phyloP scores from a whole-genome alignment of 2,888 invertebrate species.

The Tenthredo mesomela region DNA sequence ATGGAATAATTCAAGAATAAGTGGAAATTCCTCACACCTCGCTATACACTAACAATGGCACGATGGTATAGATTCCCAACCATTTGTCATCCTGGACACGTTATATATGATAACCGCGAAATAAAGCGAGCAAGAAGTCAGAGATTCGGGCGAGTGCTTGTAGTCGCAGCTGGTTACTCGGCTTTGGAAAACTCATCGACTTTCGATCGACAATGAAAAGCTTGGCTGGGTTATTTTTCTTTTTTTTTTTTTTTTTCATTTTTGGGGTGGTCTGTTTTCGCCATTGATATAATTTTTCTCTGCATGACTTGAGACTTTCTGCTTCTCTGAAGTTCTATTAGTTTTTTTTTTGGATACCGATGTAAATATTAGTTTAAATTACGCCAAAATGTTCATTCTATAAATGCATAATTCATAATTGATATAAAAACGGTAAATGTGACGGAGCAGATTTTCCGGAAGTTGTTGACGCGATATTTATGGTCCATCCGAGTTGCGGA shows the following conservation, averaged over 20 bases:
- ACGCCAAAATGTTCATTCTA: background rate
- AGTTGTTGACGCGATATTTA: slow-evolving; percentile 16
- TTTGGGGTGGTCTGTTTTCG: background rate
- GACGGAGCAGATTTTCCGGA: slow-evolving; percentile 4
- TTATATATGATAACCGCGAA: slow-evolving; percentile 30
- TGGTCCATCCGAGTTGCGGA: background rate
- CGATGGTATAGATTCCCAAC: background rate
- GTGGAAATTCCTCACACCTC: background rate
- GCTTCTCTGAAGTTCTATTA: background rate
- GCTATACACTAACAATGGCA: background rate
- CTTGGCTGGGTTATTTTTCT: background rate
- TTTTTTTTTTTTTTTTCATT: background rate
- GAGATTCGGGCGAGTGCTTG: slow-evolving; percentile 20
- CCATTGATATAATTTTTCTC: background rate
- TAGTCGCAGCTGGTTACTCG: background rate
- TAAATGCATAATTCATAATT: background rate
- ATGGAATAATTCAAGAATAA: slow-evolving; percentile 13
- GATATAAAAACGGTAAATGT: slow-evolving; percentile 16
- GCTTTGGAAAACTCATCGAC: slow-evolving; percentile 28
- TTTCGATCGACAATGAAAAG: slow-evolving; percentile 5
- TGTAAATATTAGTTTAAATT: slow-evolving; percentile 6
- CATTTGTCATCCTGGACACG: slow-evolving; percentile 38
- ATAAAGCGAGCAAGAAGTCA: slow-evolving; percentile 26
- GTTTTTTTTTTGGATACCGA: background rate
- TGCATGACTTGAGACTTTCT: background rate